phyloP scores from a whole-genome alignment of 2,113 vertebrate genomes.

The Archilochus colubris region DNA sequence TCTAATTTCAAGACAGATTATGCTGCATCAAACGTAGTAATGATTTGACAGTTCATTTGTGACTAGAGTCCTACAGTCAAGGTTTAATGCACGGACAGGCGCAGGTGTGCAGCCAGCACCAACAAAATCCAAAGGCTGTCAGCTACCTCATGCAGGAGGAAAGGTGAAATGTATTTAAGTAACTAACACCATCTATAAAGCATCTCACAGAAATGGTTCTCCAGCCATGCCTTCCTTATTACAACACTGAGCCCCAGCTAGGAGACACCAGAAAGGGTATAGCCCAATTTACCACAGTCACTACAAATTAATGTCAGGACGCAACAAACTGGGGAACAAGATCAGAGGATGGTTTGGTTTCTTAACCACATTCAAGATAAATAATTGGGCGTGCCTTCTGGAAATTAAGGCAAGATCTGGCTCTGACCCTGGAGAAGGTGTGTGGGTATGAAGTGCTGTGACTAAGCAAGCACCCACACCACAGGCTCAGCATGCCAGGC shows the following conservation, averaged over 20 bases:
- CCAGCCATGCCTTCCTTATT: conserved; percentile 78
- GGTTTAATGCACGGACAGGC: conserved; percentile 90
- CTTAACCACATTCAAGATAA: neutral
- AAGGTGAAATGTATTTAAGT: conserved; percentile 84
- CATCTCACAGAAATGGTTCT: conserved; percentile 82
- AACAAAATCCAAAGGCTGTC: conserved; percentile 85
- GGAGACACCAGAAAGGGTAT: neutral
- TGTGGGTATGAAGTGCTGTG: neutral
- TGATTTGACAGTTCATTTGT: conserved; percentile 99
- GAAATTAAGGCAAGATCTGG: neutral
- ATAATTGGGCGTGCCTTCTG: neutral
- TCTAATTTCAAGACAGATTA: conserved; percentile 99
- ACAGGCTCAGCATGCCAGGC: neutral
- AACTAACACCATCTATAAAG: conserved; percentile 88
- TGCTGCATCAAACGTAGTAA: conserved; percentile 98
- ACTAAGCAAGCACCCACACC: neutral
- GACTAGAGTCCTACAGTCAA: conserved; percentile 92
- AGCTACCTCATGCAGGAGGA: conserved; percentile 77
- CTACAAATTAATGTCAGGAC: neutral
- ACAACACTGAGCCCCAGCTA: neutral
- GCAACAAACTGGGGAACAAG: conserved; percentile 14
- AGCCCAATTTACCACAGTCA: neutral
- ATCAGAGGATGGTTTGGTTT: neutral
- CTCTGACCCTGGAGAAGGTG: neutral
- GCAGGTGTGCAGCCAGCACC: conserved; percentile 87